Evolutionary conservation across 2,113 vertebrate genomes (phyloP), one percentile per base, ranked within the genome.

Genomic region (Alligator mississippiensis): DNA sequence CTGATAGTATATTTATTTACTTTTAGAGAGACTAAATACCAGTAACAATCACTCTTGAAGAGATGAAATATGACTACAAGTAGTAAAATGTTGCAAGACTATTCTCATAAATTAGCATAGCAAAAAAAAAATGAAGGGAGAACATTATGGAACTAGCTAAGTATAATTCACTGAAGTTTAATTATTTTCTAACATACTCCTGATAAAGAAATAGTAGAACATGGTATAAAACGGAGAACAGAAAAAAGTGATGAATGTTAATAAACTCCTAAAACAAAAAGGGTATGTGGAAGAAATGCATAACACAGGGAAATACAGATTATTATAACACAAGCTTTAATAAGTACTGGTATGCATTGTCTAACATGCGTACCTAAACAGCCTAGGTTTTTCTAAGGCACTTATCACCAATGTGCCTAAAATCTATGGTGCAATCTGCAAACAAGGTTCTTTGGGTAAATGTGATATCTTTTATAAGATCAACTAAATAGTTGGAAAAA

Each of bases 11-110:
- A 78, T 85, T 85, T 90, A 80, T 90, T 84, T 83, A 94, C 82
- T 75, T 94, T 89, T 93, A 77, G 76, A 30, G 82, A 80, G 28
- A 89, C 96, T 93, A 82, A 90, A 77, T 92, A 91, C 81, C 93
- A 77, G 93, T 61, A 9, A n/a, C n/a, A 94, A 90, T 84, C 80
- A 93, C 93, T 92, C 84, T 57, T 70, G 30, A 30, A 25, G 87
- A 84, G 85, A 80, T 66, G 77, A 4, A 77, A 77, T 47, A 24
- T 68, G 89, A 86, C 38, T 72, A 11, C 1, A 30, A 22, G 6
- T n/a, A 19, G 21, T 21, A 61, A 3, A 54, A 22, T 1, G 47
- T 2, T 7, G n/a, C 24, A 57, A 58, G 54, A 55, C 5, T 0
- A 2, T 16, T 34, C 34, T 28, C 0, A 28, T 17, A 68, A 30